Evolutionary conservation across 2,797 vertebrate species (phyloP).

Genomic region (Acipenser transmontanus): DNA sequence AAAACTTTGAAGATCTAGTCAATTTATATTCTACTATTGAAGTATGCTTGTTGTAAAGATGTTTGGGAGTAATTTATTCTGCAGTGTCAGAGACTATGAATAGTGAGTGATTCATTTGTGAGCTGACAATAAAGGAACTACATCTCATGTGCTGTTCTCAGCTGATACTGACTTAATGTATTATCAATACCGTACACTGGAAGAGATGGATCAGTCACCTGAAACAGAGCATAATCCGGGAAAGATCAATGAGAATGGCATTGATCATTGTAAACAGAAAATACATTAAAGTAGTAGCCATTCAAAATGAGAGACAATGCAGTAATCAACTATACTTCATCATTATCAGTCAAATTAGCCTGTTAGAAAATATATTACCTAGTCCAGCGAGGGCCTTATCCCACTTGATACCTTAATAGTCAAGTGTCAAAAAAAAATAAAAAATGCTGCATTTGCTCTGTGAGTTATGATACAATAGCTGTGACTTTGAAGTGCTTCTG

Average conservation of each 20-base stretch:
- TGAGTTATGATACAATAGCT: constrained; percentile 21
- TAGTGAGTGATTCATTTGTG: constrained; percentile 41
- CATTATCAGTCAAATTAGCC: constrained; percentile 27
- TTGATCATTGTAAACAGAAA: constrained; percentile 40
- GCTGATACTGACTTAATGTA: constrained; percentile 39
- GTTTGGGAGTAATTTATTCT: constrained; percentile 44
- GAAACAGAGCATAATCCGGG: constrained; percentile 37
- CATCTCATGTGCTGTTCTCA: constrained; percentile 27
- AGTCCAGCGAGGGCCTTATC: constrained; percentile 18
- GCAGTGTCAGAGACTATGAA: constrained; percentile 31
- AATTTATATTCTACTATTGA: constrained; percentile 42
- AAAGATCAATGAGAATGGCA: constrained; percentile 37
- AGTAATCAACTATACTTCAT: constrained; percentile 23
- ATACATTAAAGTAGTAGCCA: constrained; percentile 23
- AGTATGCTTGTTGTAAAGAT: constrained; percentile 31
- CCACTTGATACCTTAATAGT: not conserved
- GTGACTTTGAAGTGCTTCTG: constrained; percentile 22
- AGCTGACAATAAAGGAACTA: constrained; percentile 38
- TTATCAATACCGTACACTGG: constrained; percentile 37
- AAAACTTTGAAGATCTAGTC: constrained; percentile 19
- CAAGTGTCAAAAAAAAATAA: constrained; percentile 23
- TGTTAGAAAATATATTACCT: constrained; percentile 34
- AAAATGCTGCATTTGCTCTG: constrained; percentile 20
- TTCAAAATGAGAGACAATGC: constrained; percentile 24
- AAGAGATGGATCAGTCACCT: constrained; percentile 39